Evolutionary conservation across 1,140 invertebrate species (phyloP).

Genomic region (Bombyx mori): ASM3026992v2 NC_085110.1:10318501-10319000

Average conservation of each 20-base stretch:
- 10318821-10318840: conserved; percentile 45
- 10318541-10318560: conserved; percentile 2
- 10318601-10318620: conserved; percentile 63
- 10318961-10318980: no score
- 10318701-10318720: conserved; percentile 57
- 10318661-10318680: conserved; percentile 66
- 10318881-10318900: no score
- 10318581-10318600: conserved; percentile 57
- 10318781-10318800: conserved; percentile 66
- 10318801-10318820: conserved; percentile 45
- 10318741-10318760: conserved; percentile 71
- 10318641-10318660: conserved; percentile 18
- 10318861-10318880: no score
- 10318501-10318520: neutral
- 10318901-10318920: no score
- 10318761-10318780: conserved; percentile 66
- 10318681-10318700: conserved; percentile 70
- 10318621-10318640: conserved; percentile 56
- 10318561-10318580: conserved; percentile 31
- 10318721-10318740: conserved; percentile 57
- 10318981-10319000: no score
- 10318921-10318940: no score
- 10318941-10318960: no score
- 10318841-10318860: conserved; percentile 2
- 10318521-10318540: neutral